A percentile compares a stretch with the other conserved stretches of the same genome.
phyloP scores from a whole-genome alignment of 2,888 invertebrate genomes.

The Cerastis leucographa region DNA sequence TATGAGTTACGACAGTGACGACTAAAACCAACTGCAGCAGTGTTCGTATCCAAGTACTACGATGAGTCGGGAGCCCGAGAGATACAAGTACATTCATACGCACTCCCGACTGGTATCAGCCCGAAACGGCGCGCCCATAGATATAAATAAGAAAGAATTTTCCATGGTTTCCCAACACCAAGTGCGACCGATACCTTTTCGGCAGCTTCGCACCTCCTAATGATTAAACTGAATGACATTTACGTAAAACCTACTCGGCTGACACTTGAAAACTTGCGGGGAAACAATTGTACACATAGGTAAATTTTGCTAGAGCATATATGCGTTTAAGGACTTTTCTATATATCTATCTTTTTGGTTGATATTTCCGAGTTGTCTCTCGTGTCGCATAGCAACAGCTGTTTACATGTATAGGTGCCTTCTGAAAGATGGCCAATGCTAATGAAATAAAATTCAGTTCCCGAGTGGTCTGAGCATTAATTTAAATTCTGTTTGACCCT shows the following conservation, averaged over 20 bases:
- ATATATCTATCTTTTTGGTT: not conserved
- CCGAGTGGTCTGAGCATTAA: not conserved
- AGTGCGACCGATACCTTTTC: not conserved
- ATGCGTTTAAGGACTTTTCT: too few species aligned
- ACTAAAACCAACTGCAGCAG: not conserved
- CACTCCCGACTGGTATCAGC: not conserved
- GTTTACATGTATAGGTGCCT: not conserved
- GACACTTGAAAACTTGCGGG: too few species aligned
- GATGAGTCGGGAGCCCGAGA: not conserved
- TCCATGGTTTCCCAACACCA: not conserved
- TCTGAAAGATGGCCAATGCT: not conserved
- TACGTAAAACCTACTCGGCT: not conserved
- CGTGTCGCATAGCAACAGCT: not conserved
- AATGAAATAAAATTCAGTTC: not conserved
- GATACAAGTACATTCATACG: not conserved
- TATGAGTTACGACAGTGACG: not conserved
- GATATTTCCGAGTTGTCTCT: not conserved
- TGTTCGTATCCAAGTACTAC: not conserved
- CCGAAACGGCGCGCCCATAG: not conserved
- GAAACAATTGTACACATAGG: too few species aligned
- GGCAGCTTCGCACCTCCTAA: not conserved
- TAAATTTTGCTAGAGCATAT: too few species aligned
- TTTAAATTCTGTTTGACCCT: slow-evolving; percentile 7
- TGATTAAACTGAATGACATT: not conserved
- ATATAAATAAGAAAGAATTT: not conserved